These are phyloP conservation scores for Alitta virens DNA, from an alignment of 2,888 invertebrate genomes.

Conservation along the genomic window DNA sequence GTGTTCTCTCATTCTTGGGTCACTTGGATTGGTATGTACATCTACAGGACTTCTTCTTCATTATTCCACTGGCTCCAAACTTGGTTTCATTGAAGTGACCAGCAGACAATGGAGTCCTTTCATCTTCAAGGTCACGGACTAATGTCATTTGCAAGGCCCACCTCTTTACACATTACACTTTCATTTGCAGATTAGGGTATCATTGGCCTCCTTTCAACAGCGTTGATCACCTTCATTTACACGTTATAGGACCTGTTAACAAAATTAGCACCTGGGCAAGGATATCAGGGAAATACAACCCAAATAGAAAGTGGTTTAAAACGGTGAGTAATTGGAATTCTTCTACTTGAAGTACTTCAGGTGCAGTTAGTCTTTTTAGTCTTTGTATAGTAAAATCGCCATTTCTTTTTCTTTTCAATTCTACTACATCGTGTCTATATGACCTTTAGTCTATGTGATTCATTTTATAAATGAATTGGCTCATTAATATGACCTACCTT, in stretches of 20 bases:
- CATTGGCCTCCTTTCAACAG: background rate
- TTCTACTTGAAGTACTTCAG: no score
- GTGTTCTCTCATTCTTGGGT: no score
- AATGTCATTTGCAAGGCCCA: background rate
- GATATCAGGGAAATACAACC: background rate
- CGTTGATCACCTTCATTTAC: slow-evolving; percentile 2
- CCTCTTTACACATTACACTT: background rate
- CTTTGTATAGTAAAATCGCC: no score
- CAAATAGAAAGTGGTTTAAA: background rate
- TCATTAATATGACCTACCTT: no score
- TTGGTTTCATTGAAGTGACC: background rate
- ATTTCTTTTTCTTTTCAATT: no score
- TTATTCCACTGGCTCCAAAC: background rate
- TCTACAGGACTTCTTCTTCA: background rate
- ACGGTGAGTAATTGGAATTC: background rate
- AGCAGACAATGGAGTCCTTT: background rate
- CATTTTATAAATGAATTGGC: no score
- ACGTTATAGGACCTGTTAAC: background rate
- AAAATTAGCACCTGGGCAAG: background rate
- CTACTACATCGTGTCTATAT: no score
- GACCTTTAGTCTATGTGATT: no score
- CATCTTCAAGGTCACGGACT: background rate
- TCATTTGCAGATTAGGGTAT: background rate
- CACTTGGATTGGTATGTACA: no score
- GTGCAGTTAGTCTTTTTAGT: no score